These are phyloP conservation scores for Geodia barretti DNA, from an alignment of 37 sponge, comb jelly and placozoan species.

Conservation along the genomic window DNA sequence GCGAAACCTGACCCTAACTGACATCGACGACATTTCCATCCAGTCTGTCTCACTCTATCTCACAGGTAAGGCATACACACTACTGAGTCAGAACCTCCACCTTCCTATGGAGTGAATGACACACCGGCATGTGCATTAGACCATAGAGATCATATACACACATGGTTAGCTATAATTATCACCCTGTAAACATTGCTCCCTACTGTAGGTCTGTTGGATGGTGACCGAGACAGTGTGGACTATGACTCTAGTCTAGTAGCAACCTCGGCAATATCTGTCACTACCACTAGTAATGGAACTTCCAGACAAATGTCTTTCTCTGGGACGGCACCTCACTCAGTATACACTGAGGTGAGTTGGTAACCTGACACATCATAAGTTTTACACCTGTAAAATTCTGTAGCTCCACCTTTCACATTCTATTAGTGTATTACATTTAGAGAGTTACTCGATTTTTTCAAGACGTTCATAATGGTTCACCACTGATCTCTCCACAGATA, in stretches of 20 bases:
- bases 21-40: constrained; percentile 41
- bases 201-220: constrained; percentile 20
- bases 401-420: too few species aligned
- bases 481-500: constrained; percentile 21
- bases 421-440: too few species aligned
- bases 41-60: constrained; percentile 4
- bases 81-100: too few species aligned
- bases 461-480: too few species aligned
- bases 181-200: too few species aligned
- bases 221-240: background rate
- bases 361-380: too few species aligned
- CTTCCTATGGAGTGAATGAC: too few species aligned
- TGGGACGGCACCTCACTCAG: background rate
- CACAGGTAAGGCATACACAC: constrained; percentile 21
- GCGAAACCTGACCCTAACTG: constrained; percentile 12
- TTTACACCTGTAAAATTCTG: too few species aligned
- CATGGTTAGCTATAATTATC: too few species aligned
- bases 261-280: background rate
- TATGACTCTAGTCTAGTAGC: background rate
- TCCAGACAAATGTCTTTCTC: background rate
- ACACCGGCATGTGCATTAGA: too few species aligned
- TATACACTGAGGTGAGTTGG: background rate
- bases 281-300: background rate
- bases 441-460: too few species aligned
- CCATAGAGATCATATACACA: too few species aligned